A percentile compares a stretch with the other conserved stretches of the same genome.
These are phyloP conservation scores for Lates calcarifer DNA, from an alignment of 2,113 vertebrate genomes.

Conservation along the genomic window DNA sequence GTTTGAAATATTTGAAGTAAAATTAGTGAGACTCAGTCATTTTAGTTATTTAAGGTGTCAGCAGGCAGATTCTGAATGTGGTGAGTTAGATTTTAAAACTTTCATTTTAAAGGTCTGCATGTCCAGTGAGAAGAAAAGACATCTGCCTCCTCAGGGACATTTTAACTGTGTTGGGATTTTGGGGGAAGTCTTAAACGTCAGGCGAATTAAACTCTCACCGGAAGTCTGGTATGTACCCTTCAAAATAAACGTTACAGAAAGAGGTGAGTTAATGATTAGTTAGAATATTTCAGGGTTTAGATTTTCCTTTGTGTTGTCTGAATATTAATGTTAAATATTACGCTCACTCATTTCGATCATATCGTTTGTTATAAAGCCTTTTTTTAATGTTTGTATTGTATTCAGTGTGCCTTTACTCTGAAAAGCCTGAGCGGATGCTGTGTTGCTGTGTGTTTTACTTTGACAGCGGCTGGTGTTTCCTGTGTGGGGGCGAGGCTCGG, in stretches of 20 bases:
- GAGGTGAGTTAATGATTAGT: not conserved
- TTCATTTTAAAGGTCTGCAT: too few relatives aligned
- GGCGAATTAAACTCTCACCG: not conserved
- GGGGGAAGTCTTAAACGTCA: not conserved
- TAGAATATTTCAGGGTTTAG: too few relatives aligned
- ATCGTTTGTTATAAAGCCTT: too few relatives aligned
- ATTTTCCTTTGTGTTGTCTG: too few relatives aligned
- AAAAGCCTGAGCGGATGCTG: not conserved
- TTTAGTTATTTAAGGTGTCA: too few relatives aligned
- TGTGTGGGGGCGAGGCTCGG: conserved; percentile 25
- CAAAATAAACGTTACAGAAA: not conserved
- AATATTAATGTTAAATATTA: too few relatives aligned
- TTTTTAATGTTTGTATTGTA: too few relatives aligned
- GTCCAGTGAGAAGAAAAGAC: too few relatives aligned
- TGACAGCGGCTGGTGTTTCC: conserved; percentile 5
- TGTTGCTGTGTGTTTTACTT: fast-evolving
- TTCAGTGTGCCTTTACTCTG: conserved; percentile 42
- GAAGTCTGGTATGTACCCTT: not conserved
- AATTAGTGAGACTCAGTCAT: too few relatives aligned
- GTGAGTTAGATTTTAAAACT: not conserved
- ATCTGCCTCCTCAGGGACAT: not conserved
- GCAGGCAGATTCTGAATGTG: not conserved
- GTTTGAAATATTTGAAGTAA: not conserved
- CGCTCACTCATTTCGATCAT: too few relatives aligned
- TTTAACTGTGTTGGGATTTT: not conserved